Base-by-base conservation (phyloP, 1,140 invertebrate species). In the Drosophila pseudoananassae region DNA sequence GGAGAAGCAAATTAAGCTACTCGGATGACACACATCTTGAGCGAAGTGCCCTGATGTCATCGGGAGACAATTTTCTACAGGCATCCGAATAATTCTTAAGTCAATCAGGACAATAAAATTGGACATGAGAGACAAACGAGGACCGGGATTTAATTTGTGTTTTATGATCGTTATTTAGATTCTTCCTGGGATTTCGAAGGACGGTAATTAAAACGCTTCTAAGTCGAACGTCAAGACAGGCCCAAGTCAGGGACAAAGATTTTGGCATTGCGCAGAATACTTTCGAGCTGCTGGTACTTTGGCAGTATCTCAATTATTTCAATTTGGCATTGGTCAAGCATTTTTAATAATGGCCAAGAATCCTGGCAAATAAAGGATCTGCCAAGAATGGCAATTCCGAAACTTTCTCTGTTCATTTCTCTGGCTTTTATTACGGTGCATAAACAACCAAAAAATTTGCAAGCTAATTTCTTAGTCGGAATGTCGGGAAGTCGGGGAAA, bases 391-490 rank as follows among this genome's bases (percentile, higher is more conserved):
- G 45, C 23, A 64, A 63, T 73, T 73, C 53, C 36, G 33, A 71
- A 64, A 74, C 43, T 59, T 70, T 64, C 36, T 29, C 46, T 46
- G 40, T 54, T 56, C 12, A 46, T 46, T 72, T 57, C 50, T 54
- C 23, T 31, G 53, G n/a, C 55, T 66, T 49, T 73, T 66, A 58
- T 52, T 61, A 57, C 36, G 33, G 50, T 46, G 77, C 40, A 76
- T 38, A 81, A 80, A 56, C 46, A 60, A 53, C 49, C 8, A 60
- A 63, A 52, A 71, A 53, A 59, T 59, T 38, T 51, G 60, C 55
- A 59, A 56, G 82, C 81, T 81, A 84, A 87, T 84, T 84, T 84
- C 65, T 64, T 70, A 58, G 47, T 57, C 8, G 25, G n/a, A n/a
- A 15, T 9, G 61, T 36, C 33, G 33, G 33, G 10, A 36, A 36